These are phyloP conservation scores for Alcedo atthis DNA, from an alignment of 2,797 vertebrate genomes.

Conservation along the genomic window DNA sequence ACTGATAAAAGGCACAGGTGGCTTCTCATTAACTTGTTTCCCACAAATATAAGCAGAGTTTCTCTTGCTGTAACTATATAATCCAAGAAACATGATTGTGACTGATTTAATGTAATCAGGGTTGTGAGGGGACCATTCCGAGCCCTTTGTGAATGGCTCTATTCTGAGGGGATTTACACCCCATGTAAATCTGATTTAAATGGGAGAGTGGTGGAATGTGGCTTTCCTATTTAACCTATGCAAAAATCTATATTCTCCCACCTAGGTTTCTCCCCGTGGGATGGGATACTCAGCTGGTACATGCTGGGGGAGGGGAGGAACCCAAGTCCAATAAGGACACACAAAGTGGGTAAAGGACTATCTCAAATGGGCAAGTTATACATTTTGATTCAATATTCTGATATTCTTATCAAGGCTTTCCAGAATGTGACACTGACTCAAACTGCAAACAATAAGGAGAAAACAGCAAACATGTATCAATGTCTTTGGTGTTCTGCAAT, in stretches of 20 bases:
- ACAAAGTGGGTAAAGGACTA: conserved; percentile 42
- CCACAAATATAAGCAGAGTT: conserved; percentile 74
- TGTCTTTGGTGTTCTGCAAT: conserved; percentile 60
- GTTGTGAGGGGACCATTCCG: conserved; percentile 51
- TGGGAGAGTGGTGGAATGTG: conserved; percentile 61
- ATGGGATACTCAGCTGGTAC: conserved; percentile 36
- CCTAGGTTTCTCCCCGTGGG: conserved; percentile 47
- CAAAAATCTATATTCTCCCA: conserved; percentile 67
- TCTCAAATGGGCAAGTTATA: conserved; percentile 61
- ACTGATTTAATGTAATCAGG: conserved; percentile 71
- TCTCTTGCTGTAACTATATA: conserved; percentile 63
- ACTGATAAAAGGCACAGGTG: conserved; percentile 68
- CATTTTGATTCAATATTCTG: conserved; percentile 74
- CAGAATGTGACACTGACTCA: conserved; percentile 73
- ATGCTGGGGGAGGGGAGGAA: background rate
- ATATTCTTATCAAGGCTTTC: conserved; percentile 77
- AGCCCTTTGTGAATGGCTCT: conserved; percentile 62
- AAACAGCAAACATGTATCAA: conserved; percentile 65
- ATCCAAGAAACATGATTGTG: conserved; percentile 67
- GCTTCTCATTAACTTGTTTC: conserved; percentile 75
- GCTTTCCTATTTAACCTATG: conserved; percentile 69
- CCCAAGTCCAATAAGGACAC: conserved; percentile 39
- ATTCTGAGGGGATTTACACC: conserved; percentile 68
- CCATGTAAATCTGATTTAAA: conserved; percentile 74
- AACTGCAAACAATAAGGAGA: conserved; percentile 69